Evolutionary conservation across 2,888 invertebrate species (phyloP).

Genomic region (Drepanosiphum platanoidis): DNA sequence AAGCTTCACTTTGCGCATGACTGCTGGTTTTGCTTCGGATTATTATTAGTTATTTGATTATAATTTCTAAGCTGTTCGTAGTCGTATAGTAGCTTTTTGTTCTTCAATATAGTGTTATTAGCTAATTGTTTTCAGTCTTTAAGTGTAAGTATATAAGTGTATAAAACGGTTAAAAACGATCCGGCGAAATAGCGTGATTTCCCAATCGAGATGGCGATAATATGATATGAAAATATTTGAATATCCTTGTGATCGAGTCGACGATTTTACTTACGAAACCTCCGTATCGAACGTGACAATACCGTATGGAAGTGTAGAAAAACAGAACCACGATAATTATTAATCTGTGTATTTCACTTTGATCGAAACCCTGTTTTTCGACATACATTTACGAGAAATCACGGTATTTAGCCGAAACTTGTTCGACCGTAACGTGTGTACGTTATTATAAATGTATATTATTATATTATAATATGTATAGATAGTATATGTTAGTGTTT

Average conservation of each 20-base stretch:
- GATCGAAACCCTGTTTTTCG: no score
- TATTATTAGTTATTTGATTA: constrained; percentile 6
- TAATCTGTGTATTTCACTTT: no score
- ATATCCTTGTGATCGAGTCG: not conserved
- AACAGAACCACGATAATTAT: no score
- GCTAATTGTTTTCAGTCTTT: not conserved
- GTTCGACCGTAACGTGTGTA: not conserved
- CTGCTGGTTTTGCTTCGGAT: constrained; percentile 2
- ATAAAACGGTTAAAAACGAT: not conserved
- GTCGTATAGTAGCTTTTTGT: constrained; percentile 32
- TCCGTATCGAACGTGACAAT: no score
- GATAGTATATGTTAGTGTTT: not conserved
- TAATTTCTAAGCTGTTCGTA: not conserved
- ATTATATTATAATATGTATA: not conserved
- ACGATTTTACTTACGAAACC: no score
- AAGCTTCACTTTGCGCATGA: not conserved
- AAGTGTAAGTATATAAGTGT: not conserved
- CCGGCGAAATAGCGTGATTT: not conserved
- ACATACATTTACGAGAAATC: no score
- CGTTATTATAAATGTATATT: not conserved
- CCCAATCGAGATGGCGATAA: not conserved
- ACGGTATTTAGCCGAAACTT: not conserved
- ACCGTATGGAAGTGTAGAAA: no score
- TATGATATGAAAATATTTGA: no score
- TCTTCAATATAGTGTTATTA: not conserved